Conservation (phyloP, 1,140 invertebrate species). For the Penaeus japonicus region DNA sequence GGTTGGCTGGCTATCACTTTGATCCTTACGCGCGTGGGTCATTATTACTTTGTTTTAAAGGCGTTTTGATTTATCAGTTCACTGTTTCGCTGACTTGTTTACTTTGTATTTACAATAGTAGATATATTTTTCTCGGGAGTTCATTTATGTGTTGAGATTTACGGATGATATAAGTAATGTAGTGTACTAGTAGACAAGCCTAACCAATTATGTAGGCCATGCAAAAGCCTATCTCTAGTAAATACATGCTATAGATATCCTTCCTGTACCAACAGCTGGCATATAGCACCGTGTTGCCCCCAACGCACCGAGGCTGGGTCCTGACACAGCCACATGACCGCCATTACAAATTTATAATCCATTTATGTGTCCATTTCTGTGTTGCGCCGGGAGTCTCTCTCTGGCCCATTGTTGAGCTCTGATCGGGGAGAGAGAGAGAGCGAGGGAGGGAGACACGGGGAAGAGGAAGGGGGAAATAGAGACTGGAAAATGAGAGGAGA, state of each 20-base stretch:
- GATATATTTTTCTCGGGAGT: too few relatives aligned
- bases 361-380: constrained; percentile 18
- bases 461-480: neutral
- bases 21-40: too few relatives aligned
- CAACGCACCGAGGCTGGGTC: neutral
- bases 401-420: neutral
- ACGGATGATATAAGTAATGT: too few relatives aligned
- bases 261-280: neutral
- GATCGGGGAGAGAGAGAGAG: neutral
- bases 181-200: too few relatives aligned
- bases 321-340: constrained; percentile 25
- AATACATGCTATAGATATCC: neutral
- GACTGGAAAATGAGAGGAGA: neutral
- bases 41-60: too few relatives aligned
- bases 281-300: neutral
- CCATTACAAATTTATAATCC: constrained; percentile 44
- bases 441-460: neutral
- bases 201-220: too few relatives aligned
- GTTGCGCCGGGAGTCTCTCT: neutral
- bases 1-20: too few relatives aligned
- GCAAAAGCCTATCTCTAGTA: too few relatives aligned
- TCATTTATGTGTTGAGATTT: too few relatives aligned
- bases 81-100: too few relatives aligned
- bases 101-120: too few relatives aligned
- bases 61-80: too few relatives aligned